Conservation (phyloP, 1,140 invertebrate genomes). For the Ostrea edulis region DNA sequence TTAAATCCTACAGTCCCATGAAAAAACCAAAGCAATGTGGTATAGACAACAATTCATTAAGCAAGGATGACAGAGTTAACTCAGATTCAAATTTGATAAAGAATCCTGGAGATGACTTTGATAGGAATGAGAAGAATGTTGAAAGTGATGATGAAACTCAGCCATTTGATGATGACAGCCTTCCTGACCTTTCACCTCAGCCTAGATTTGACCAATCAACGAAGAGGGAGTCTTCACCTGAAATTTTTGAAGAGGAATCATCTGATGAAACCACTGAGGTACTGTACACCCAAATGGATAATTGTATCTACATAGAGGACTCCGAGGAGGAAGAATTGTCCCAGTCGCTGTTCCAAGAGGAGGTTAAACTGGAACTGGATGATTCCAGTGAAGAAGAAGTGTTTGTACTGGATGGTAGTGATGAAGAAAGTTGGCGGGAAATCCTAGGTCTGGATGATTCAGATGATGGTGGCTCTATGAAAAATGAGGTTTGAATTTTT, state of each 20-base stretch:
- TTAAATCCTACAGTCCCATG: not conserved
- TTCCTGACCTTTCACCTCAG: slow-evolving; percentile 19
- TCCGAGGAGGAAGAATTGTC: not conserved
- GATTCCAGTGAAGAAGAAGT: not conserved
- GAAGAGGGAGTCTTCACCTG: not conserved
- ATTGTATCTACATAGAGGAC: slow-evolving; percentile 24
- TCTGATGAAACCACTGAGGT: not conserved
- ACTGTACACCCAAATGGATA: not conserved
- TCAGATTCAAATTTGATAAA: not conserved
- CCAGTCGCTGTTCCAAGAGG: not conserved
- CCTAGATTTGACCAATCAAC: not conserved
- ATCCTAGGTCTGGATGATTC: slow-evolving; percentile 11
- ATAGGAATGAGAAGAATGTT: not conserved
- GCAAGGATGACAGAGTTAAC: not conserved
- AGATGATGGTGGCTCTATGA: not conserved
- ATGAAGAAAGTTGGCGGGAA: slow-evolving; percentile 7
- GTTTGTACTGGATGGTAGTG: not conserved
- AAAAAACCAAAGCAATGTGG: not conserved
- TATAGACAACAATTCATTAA: not conserved
- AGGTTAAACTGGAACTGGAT: slow-evolving; percentile 4
- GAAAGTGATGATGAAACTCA: slow-evolving; percentile 29
- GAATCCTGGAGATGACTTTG: not conserved
- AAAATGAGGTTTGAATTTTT: not conserved
- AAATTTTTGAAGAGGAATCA: not conserved
- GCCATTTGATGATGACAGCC: not conserved